Percentiles rank a stretch among this genome's conserved stretches.
These are phyloP conservation scores for Leucoraja ocellata DNA, from an alignment of 2,797 vertebrate species.

Conservation along the genomic window DNA sequence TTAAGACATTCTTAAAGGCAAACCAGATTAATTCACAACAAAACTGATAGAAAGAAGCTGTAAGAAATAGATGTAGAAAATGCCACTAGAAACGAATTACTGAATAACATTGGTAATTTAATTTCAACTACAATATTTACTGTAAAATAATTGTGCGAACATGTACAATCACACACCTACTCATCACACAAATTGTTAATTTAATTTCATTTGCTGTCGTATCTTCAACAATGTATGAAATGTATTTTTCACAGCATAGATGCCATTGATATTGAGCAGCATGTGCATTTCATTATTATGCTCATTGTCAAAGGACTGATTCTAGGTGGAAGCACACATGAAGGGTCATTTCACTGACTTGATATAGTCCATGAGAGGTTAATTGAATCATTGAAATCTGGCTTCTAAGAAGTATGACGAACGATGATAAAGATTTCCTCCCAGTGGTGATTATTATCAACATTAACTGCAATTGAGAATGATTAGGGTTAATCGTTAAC, in stretches of 20 bases:
- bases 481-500: slow-evolving; percentile 9
- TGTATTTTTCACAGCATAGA: neutral
- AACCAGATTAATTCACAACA: neutral
- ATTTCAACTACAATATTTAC: slow-evolving; percentile 27
- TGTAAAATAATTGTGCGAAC: neutral
- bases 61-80: neutral
- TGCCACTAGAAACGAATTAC: neutral
- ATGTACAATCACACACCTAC: neutral
- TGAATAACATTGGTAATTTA: slow-evolving; percentile 21
- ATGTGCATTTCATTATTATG: slow-evolving; percentile 5
- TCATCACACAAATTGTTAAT: neutral
- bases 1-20: neutral
- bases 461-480: slow-evolving; percentile 13
- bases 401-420: neutral
- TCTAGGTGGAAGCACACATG: neutral
- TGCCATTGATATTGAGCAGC: neutral
- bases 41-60: too few relatives aligned
- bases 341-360: slow-evolving; percentile 9
- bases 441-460: neutral
- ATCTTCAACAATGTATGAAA: neutral
- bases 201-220: neutral
- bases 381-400: slow-evolving; percentile 9
- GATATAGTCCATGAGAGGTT: slow-evolving; percentile 27
- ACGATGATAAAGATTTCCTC: slow-evolving; percentile 31
- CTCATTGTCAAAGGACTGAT: neutral